These are phyloP conservation scores for Danio aesculapii DNA, from an alignment of 2,797 vertebrate genomes.

Conservation along the genomic window DNA sequence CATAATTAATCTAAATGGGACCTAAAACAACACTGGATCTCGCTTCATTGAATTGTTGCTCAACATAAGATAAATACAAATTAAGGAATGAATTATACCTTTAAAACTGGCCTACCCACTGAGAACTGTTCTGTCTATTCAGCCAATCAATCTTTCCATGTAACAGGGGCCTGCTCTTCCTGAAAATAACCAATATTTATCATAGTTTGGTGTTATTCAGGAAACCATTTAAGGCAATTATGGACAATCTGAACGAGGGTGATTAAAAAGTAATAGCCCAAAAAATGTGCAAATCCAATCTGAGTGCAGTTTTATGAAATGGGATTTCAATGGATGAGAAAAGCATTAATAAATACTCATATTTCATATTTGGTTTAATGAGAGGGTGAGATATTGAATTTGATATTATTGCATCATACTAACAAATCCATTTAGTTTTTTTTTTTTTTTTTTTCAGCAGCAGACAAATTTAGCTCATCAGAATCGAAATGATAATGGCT, in stretches of 20 bases:
- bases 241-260: slow-evolving; percentile 39
- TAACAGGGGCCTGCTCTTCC: neutral
- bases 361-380: slow-evolving; percentile 23
- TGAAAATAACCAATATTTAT: slow-evolving; percentile 30
- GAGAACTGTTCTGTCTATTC: neutral
- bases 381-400: neutral
- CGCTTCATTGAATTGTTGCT: neutral
- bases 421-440: slow-evolving; percentile 16
- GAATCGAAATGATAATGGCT: slow-evolving; percentile 18
- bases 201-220: slow-evolving; percentile 20
- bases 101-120: neutral
- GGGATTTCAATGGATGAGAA: slow-evolving; percentile 9
- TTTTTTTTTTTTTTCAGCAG: slow-evolving; percentile 34
- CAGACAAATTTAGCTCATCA: neutral
- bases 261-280: slow-evolving; percentile 49
- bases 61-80: too few species aligned
- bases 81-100: neutral
- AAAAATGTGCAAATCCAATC: slow-evolving; percentile 38
- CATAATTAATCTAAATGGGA: neutral
- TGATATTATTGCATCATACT: neutral
- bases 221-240: slow-evolving; percentile 42
- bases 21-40: neutral
- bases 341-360: slow-evolving; percentile 39
- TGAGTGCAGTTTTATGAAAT: slow-evolving; percentile 34
- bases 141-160: slow-evolving; percentile 3